These are phyloP conservation scores for Sparus aurata DNA, from an alignment of 2,797 vertebrate genomes.

Conservation along the genomic window DNA sequence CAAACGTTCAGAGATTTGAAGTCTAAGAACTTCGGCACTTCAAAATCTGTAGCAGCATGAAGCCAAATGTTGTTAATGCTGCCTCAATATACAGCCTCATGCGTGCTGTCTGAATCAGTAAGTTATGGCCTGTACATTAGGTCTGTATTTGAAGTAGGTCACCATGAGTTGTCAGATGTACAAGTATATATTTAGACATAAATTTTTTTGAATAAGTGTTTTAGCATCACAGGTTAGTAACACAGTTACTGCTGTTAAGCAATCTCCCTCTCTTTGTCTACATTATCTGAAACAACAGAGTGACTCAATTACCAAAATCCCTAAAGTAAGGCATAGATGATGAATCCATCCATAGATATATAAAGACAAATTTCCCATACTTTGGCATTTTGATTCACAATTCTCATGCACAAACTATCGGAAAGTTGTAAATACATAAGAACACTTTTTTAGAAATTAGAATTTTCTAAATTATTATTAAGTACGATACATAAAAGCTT, in stretches of 20 bases:
- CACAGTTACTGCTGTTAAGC: too few species aligned
- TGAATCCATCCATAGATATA: too few species aligned
- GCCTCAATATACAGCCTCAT: not conserved
- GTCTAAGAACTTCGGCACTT: slow-evolving; percentile 15
- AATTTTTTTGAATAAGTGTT: not conserved
- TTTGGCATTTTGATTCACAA: not conserved
- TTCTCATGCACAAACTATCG: not conserved
- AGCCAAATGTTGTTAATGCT: slow-evolving; percentile 24
- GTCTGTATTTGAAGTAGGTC: not conserved
- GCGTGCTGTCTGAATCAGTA: not conserved
- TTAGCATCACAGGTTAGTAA: not conserved
- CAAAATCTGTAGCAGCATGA: not conserved
- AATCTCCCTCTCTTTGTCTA: too few species aligned
- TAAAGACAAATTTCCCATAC: not conserved
- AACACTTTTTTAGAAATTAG: too few species aligned
- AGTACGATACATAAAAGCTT: not conserved
- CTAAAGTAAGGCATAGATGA: not conserved
- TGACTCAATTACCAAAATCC: not conserved
- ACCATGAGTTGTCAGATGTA: not conserved
- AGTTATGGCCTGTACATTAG: not conserved
- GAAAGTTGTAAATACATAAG: too few species aligned
- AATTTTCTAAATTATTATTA: too few species aligned
- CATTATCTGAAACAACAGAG: too few species aligned
- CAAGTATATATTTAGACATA: not conserved
- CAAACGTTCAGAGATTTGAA: slow-evolving; percentile 34